Evolutionary conservation across 2,113 vertebrate genomes (phyloP).

Genomic region (Chrysochloris asiatica): DNA sequence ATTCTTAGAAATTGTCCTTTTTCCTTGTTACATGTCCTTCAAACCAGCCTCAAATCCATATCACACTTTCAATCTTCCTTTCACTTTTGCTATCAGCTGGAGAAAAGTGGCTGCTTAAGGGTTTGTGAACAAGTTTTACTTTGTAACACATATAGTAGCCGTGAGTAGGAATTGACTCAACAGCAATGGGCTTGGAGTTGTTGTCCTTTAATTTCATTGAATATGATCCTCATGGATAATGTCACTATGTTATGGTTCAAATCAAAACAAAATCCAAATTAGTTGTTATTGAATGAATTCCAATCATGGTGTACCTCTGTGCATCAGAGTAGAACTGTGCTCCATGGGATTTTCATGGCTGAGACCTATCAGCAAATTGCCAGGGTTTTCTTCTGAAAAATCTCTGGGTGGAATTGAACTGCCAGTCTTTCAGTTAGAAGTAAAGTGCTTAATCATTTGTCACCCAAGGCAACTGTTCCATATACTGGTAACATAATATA

Average conservation of each 20-base stretch:
- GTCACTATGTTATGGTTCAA: neutral
- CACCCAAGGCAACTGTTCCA: neutral
- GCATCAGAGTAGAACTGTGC: neutral
- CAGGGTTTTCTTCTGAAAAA: neutral
- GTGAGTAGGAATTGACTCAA: neutral
- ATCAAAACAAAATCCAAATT: neutral
- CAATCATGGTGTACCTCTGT: neutral
- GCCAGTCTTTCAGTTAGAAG: no score
- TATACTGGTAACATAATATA: neutral
- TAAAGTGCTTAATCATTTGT: neutral
- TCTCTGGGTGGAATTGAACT: no score
- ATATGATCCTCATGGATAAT: neutral
- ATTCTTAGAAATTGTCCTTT: neutral
- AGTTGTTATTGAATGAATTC: neutral
- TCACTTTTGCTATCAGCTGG: neutral
- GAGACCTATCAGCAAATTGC: neutral
- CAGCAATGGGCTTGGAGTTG: neutral
- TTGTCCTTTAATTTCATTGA: neutral
- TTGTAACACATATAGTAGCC: neutral
- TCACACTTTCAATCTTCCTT: neutral
- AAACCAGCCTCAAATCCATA: neutral
- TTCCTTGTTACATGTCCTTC: neutral
- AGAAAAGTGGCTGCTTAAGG: neutral
- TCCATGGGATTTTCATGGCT: no score
- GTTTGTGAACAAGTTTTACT: neutral